Percentiles rank a stretch among this genome's conserved stretches.
phyloP scores from a whole-genome alignment of 1,140 invertebrate species.

The Drosophila bipectinata region DNA sequence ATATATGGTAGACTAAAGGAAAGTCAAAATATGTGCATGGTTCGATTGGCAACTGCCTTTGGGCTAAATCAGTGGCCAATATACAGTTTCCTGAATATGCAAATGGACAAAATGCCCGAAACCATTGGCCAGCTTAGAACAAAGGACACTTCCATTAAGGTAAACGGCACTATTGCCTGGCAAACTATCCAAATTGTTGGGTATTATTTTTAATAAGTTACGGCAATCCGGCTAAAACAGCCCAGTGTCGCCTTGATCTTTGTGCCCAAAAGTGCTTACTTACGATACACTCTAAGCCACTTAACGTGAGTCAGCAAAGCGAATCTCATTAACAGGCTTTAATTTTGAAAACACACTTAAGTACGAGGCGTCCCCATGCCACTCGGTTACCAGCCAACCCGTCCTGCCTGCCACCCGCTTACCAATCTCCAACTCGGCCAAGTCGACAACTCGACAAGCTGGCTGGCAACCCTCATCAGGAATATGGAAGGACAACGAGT shows the following conservation, averaged over 20 bases:
- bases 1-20: background rate
- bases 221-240: conserved; percentile 18
- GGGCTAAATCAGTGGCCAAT: too few relatives aligned
- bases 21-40: conserved; percentile 1
- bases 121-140: background rate
- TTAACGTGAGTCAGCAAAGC: conserved; percentile 81
- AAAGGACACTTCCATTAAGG: conserved; percentile 3
- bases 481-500: conserved; percentile 22
- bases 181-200: conserved; percentile 50
- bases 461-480: conserved; percentile 49
- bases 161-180: background rate
- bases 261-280: conserved; percentile 71
- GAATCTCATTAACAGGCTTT: conserved; percentile 81
- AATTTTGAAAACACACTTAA: conserved; percentile 82
- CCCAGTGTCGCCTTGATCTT: conserved; percentile 40
- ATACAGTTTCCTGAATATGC: background rate
- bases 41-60: conserved; percentile 6
- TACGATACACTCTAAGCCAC: conserved; percentile 77
- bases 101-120: background rate
- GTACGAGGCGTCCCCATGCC: conserved; percentile 38
- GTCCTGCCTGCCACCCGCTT: background rate
- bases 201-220: conserved; percentile 76
- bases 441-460: conserved; percentile 53
- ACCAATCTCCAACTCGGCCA: conserved; percentile 13
- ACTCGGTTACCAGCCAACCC: background rate